Evolutionary conservation across 2,113 vertebrate species (phyloP).

Genomic region (Megaceryle maxima): DNA sequence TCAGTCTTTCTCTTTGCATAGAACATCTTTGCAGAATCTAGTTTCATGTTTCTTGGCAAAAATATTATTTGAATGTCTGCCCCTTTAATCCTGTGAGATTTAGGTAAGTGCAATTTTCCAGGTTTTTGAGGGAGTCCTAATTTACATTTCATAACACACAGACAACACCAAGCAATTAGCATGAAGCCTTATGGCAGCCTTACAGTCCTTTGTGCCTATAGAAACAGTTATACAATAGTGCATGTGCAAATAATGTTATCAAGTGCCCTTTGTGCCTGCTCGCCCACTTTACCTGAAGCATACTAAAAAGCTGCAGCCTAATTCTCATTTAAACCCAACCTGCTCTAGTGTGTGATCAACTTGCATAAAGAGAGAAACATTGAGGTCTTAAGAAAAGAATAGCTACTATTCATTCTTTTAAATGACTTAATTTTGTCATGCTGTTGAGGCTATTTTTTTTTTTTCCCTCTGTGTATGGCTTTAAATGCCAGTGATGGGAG

Average conservation of each 20-base stretch:
- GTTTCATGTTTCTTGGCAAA: background rate
- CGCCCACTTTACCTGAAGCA: background rate
- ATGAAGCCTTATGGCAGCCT: background rate
- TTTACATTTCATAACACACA: conserved; percentile 28
- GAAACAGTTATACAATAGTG: conserved; percentile 26
- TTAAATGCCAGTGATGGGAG: background rate
- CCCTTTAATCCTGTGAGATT: conserved; percentile 1
- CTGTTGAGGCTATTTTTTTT: background rate
- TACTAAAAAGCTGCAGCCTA: background rate
- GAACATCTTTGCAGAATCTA: background rate
- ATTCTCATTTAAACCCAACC: background rate
- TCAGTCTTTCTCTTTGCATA: background rate
- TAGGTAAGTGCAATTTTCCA: background rate
- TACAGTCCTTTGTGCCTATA: conserved; percentile 23
- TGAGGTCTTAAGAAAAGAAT: background rate
- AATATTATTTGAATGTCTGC: background rate
- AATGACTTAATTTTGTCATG: background rate
- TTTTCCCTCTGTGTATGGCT: background rate
- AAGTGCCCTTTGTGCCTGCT: background rate
- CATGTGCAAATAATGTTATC: conserved; percentile 3
- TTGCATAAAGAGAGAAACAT: background rate
- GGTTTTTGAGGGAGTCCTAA: conserved; percentile 22
- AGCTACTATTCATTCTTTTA: background rate
- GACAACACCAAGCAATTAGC: background rate
- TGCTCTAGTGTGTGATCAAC: background rate